Base-by-base conservation (phyloP, 2,113 vertebrate genomes). In the Nesogale talazaci region DNA sequence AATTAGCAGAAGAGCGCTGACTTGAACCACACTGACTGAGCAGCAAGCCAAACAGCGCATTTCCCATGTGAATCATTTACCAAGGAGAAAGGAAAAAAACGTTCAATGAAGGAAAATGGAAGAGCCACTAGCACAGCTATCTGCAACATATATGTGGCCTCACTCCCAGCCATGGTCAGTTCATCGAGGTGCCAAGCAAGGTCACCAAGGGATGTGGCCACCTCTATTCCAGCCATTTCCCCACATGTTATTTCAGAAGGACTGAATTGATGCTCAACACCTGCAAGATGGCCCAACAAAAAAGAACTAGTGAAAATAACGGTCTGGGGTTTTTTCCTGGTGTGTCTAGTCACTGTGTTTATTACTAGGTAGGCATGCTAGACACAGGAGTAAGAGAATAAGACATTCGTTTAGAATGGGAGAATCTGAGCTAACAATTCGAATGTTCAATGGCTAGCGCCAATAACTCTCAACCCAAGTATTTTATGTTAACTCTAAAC, bases 1-100 rank as follows among this genome's bases (percentile, higher is more conserved):
- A 97, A 97, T 97, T 95, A 97, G 86, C 90, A 70, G 75, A 95
- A 69, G 56, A 81, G 46, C 86, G 93, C 86, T 92, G 92, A 93
- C 63, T 79, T 34, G 63, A 92, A 94, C 27, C 91, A 83, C 23
- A 52, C 46, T 52, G 46, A 52, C 46, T 69, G 52, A 91, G 40
- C 70, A 84, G 88, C 85, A 89, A 70, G 78, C 57, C 76, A 29
- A 74, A 59, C 16, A 77, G 31, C 77, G 11, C 76, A 52, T 59
- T 87, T 83, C 90, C 89, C 72, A 19, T 40, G 31, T 56, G 70
- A 87, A 86, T 6, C 65, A 52, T 52, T n/a, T 38, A 67, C 61
- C 69, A 84, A 81, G 72, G 78, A 88, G 22, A 34, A 80, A 12
- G 2, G 34, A 23, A 6, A 78, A 38, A 63, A 59, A 72, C 93